Percentiles rank a stretch among this genome's conserved stretches.
phyloP scores from a whole-genome alignment of 2,888 invertebrate genomes.

The Dasypolia templi region DNA sequence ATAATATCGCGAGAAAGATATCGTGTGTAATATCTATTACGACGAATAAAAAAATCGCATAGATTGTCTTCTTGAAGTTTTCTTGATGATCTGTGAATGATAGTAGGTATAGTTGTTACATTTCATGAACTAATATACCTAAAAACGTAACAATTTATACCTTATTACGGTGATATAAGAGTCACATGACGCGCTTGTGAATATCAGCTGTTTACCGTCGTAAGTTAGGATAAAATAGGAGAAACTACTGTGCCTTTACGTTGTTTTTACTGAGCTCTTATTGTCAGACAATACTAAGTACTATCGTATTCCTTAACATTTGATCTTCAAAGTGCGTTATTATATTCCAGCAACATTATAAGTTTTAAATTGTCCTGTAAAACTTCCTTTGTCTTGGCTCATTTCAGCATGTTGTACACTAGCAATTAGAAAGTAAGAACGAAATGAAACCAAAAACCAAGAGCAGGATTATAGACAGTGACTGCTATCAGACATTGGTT shows the following conservation, averaged over 20 bases:
- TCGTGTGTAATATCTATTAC: slow-evolving; percentile 49
- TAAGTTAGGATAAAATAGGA: neutral
- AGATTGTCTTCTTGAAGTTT: slow-evolving; percentile 30
- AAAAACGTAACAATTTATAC: neutral
- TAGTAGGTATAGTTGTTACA: neutral
- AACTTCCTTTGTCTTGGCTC: neutral
- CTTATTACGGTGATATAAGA: neutral
- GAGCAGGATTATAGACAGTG: neutral
- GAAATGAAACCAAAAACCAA: neutral
- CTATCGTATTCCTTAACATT: no score
- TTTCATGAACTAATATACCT: neutral
- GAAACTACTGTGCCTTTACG: neutral
- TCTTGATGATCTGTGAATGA: slow-evolving; percentile 27
- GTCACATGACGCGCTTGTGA: neutral
- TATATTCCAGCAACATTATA: neutral
- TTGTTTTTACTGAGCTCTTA: slow-evolving; percentile 1
- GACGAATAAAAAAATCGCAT: slow-evolving; percentile 23
- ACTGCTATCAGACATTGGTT: neutral
- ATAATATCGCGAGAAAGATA: slow-evolving; percentile 47
- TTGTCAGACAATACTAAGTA: neutral
- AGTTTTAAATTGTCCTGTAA: neutral
- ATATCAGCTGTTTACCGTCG: slow-evolving; percentile 20
- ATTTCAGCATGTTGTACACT: neutral
- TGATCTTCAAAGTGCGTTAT: neutral
- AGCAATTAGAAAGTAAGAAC: neutral